A percentile compares a stretch with the other conserved stretches of the same genome.
Conservation (phyloP, 2,113 vertebrate genomes). For the Pachyramphus minor region DNA sequence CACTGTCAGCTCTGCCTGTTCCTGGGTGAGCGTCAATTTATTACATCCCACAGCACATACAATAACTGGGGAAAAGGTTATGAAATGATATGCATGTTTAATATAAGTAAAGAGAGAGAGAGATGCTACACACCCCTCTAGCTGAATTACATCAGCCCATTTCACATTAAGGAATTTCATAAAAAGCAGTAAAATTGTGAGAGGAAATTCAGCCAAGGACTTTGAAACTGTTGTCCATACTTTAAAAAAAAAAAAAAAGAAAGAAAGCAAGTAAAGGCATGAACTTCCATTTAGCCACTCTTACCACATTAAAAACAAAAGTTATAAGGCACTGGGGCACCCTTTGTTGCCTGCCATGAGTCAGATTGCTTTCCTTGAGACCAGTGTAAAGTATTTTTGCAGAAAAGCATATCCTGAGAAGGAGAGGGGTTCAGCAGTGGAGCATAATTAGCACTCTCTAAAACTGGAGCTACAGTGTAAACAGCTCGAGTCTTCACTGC, state of each 20-base stretch:
- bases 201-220: not conserved
- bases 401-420: constrained; percentile 63
- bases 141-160: not conserved
- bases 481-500: constrained; percentile 67
- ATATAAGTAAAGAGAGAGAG: not conserved
- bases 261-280: not conserved
- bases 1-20: constrained; percentile 14
- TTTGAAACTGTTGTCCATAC: not conserved
- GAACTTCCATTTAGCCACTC: not conserved
- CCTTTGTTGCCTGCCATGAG: not conserved
- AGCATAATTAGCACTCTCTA: constrained; percentile 75
- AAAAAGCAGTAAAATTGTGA: not conserved
- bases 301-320: not conserved
- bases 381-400: constrained; percentile 47
- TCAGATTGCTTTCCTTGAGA: not conserved
- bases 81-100: not conserved
- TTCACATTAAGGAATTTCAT: not conserved
- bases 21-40: not conserved
- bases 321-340: not conserved
- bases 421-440: constrained; percentile 49
- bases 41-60: not conserved
- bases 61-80: not conserved
- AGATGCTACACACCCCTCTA: not conserved
- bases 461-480: constrained; percentile 74
- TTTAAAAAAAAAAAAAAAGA: not conserved